These are phyloP conservation scores for Atopsyche davidsoni DNA, from an alignment of 1,140 invertebrate genomes.

Conservation along the genomic window DNA sequence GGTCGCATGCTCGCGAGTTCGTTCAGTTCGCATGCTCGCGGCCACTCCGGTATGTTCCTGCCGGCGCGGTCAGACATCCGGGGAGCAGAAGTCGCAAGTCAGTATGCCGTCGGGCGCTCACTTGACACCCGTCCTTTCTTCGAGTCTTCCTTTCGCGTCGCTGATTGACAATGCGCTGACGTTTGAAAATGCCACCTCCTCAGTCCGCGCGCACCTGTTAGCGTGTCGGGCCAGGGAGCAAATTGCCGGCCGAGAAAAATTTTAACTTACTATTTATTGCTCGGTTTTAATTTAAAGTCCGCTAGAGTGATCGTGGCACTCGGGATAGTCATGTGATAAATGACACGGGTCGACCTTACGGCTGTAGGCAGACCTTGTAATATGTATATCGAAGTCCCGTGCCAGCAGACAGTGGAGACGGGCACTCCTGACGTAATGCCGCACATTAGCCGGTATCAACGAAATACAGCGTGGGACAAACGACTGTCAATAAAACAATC, in stretches of 20 bases:
- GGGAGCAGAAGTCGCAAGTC: conserved; percentile 6
- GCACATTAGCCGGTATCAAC: too few relatives aligned
- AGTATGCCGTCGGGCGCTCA: conserved; percentile 2
- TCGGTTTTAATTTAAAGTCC: too few relatives aligned
- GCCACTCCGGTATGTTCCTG: neutral
- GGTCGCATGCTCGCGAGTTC: neutral
- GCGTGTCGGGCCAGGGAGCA: too few relatives aligned
- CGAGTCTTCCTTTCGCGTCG: conserved; percentile 16
- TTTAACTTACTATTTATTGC: too few relatives aligned
- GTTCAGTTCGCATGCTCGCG: neutral
- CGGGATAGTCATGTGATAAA: neutral
- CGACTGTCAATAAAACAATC: too few relatives aligned
- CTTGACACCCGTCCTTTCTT: conserved; percentile 19
- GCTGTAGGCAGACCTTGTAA: neutral
- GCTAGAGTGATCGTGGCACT: neutral
- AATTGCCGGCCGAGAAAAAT: too few relatives aligned
- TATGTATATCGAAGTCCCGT: neutral
- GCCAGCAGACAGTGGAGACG: neutral
- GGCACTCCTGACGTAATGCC: neutral
- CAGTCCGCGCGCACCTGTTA: conserved; percentile 14
- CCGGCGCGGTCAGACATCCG: conserved; percentile 7
- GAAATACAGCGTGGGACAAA: too few relatives aligned
- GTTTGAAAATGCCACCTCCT: conserved; percentile 10
- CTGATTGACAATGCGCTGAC: conserved; percentile 26
- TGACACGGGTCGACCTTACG: conserved; percentile 2